Evolutionary conservation across 2,113 vertebrate genomes (phyloP), one percentile per base, ranked within the genome.

Genomic region (Poeciliopsis retropinna): DNA sequence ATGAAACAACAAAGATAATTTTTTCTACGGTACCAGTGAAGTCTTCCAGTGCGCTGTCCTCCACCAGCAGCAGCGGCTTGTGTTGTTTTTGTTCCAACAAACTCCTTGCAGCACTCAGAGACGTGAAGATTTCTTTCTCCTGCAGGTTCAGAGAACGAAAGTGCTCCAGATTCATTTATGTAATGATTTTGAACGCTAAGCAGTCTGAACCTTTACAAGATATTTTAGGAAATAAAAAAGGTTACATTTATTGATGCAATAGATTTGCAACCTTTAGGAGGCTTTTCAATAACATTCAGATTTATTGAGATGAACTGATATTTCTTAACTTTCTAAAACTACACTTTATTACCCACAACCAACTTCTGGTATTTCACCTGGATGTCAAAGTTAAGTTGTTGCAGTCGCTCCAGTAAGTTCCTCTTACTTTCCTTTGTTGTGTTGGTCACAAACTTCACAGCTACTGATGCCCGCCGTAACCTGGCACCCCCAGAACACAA

Each of bases 381-480:
- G 14, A 99, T 92, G 84, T 97, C 92, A 79, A 99, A 99, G 0
- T 95, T 93, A 75, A 99, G 88, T 12, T 85, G 90, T 0, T 73
- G 91, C 85, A 99, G 85, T 71, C 97, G 89, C 77, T 96, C 95
- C 81, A 97, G 80, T 63, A 99, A 89, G 65, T 91, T 95, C 78
- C 90, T 92, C 89, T 97, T 98, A 88, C 96, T 96, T 79, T 99
- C 98, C 85, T 99, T 99, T 0, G 98, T 99, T 0, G 98, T 99
- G 86, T 99, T 99, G 11, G 97, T 99, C 70, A 99, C 98, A 88
- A 99, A 99, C 7, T 95, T 95, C 69, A 99, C 88, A 14, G 89
- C 79, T 0, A 99, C 86, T 0, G 95, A 92, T 32, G 96, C 84
- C 1, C 80, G 57, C 1, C 97, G 95, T 64, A 99, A 93, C 86